Base-by-base conservation (phyloP, 2,888 invertebrate species). In the Masnerella sp. region DNA sequence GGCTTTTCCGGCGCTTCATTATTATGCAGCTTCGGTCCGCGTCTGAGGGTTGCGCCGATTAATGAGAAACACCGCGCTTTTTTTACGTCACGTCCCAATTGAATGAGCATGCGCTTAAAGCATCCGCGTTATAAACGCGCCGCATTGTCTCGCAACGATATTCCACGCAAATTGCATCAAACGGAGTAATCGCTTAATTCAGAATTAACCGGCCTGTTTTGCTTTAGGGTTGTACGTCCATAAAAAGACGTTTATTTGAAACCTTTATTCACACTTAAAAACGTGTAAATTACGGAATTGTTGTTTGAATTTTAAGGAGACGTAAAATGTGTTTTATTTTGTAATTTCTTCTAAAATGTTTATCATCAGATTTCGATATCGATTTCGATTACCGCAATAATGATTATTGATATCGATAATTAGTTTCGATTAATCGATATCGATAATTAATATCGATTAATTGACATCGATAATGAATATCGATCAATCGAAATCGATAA, bases 11-110 rank as follows among this genome's bases (percentile, higher is more conserved):
- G 28, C n/a, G 54, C 61, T 67, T 72, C 72, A 67, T 72, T 72
- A 72, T 59, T 67, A 72, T 72, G 72, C 72, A 67, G 61, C 14
- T 42, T 72, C 34, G 34, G 59, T 72, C 38, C 51, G 61, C 22
- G 59, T 65, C 62, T 72, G 59, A 65, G 65, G 71, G 64, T 58
- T 71, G 71, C 52, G 58, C 65, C 65, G 65, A 65, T 72, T 72
- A 72, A 72, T 72, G 72, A 72, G 61, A 72, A 72, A 72, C 72
- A 72, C 52, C 47, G 38, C 20, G 1, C 3, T 30, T 52, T 59
- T 69, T 68, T 59, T 69, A 54, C 65, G 42, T 49, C 58, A 49
- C 58, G 67, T 67, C 30, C 30, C 42, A 58, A 58, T 58, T 58
- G 58, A 67, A 58, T 49, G 67, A 40, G 58, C 58, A 49, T 58